phyloP scores from a whole-genome alignment of 2,888 invertebrate genomes.

The Monoplex corrugatus region DNA sequence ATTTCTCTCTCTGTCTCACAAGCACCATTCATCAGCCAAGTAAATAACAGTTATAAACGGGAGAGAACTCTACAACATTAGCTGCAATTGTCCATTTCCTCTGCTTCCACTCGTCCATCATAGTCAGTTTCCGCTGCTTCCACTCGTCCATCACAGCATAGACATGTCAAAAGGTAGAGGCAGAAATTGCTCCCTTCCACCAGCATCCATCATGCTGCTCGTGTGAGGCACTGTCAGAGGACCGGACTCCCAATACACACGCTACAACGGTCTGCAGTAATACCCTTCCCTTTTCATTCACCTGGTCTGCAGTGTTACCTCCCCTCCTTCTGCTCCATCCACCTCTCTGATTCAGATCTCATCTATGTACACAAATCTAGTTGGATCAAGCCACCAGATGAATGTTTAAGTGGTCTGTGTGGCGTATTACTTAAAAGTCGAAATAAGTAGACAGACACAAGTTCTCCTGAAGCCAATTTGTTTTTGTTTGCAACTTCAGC shows the following conservation, averaged over 20 bases:
- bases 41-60: constrained; percentile 22
- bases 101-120: background rate
- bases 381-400: too few species aligned
- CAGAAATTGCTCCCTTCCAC: background rate
- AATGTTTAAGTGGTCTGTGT: too few species aligned
- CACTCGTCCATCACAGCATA: constrained; percentile 6
- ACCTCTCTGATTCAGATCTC: too few species aligned
- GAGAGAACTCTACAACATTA: background rate
- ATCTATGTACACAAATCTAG: too few species aligned
- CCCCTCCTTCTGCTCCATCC: too few species aligned
- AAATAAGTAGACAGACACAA: too few species aligned
- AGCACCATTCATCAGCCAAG: background rate
- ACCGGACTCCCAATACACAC: background rate
- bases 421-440: too few species aligned
- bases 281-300: too few species aligned
- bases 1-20: background rate
- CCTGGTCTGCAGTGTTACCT: too few species aligned
- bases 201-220: background rate
- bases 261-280: too few species aligned
- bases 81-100: background rate
- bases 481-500: too few species aligned
- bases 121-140: background rate
- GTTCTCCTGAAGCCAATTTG: too few species aligned
- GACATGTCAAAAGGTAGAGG: background rate
- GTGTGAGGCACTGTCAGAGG: background rate